Conservation (phyloP, 2,797 vertebrate species). For the Craterocephalus amniculus region DNA sequence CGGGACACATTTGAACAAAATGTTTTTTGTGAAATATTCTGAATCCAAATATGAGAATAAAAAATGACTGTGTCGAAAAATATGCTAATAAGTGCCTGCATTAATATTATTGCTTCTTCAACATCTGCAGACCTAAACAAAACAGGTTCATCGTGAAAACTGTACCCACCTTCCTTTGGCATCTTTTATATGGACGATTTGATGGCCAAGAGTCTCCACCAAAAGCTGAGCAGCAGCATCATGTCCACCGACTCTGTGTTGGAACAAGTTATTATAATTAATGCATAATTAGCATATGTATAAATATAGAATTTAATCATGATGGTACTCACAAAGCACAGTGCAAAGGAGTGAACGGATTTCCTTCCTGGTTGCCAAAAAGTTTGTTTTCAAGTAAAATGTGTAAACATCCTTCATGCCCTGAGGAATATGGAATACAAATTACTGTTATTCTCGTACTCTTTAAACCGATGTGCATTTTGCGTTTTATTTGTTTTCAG, state of each 20-base stretch:
- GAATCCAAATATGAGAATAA: neutral
- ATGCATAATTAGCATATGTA: neutral
- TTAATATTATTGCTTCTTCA: neutral
- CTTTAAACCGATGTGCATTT: neutral
- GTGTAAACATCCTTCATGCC: conserved; percentile 94
- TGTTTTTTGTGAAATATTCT: neutral
- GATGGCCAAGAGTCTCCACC: conserved; percentile 85
- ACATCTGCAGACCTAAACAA: conserved; percentile 4
- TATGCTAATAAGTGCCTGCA: neutral
- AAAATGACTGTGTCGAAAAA: neutral
- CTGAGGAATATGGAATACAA: conserved; percentile 71
- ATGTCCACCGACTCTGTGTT: conserved; percentile 91
- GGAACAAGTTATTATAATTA: neutral
- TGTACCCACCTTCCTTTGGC: conserved; percentile 92
- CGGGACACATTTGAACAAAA: neutral
- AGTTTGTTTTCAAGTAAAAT: conserved; percentile 97
- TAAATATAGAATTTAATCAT: neutral
- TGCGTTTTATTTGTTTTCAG: neutral
- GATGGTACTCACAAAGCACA: conserved; percentile 94
- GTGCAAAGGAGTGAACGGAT: conserved; percentile 94
- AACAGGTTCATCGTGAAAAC: neutral
- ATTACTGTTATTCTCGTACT: neutral
- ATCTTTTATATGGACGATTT: conserved; percentile 89
- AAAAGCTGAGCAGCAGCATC: conserved; percentile 87
- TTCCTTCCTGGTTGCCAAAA: conserved; percentile 89